Percentiles rank a stretch among this genome's conserved stretches.
phyloP scores from a whole-genome alignment of 2,797 vertebrate species.

The Cynodonichthys magdalenae region DNA sequence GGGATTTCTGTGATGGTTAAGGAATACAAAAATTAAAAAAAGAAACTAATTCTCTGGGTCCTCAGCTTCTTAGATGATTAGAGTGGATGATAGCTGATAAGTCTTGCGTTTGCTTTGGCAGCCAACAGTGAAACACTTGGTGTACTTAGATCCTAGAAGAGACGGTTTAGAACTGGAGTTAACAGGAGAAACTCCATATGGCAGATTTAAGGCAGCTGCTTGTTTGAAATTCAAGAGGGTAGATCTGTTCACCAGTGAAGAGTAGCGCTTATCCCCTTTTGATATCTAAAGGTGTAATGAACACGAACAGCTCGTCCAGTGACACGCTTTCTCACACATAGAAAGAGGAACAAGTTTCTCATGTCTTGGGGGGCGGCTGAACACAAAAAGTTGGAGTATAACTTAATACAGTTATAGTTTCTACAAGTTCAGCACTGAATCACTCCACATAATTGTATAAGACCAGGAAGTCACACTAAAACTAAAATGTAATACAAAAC shows the following conservation, averaged over 20 bases:
- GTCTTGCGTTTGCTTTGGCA: neutral
- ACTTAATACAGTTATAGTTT: neutral
- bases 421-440: neutral
- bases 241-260: conserved; percentile 5
- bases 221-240: neutral
- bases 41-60: neutral
- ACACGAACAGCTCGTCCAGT: neutral
- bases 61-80: neutral
- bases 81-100: neutral
- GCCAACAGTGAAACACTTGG: neutral
- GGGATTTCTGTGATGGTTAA: too few relatives aligned
- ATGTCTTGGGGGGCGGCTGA: neutral
- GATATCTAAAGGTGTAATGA: neutral
- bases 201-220: neutral
- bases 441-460: neutral
- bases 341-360: neutral
- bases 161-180: neutral
- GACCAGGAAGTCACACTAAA: neutral
- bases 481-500: too few relatives aligned
- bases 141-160: neutral
- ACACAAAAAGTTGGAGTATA: neutral
- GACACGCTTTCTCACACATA: neutral
- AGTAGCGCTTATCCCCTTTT: neutral
- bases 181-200: neutral
- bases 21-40: neutral